phyloP scores from a whole-genome alignment of 1,140 invertebrate genomes.

The Drosophila murphyi region DNA sequence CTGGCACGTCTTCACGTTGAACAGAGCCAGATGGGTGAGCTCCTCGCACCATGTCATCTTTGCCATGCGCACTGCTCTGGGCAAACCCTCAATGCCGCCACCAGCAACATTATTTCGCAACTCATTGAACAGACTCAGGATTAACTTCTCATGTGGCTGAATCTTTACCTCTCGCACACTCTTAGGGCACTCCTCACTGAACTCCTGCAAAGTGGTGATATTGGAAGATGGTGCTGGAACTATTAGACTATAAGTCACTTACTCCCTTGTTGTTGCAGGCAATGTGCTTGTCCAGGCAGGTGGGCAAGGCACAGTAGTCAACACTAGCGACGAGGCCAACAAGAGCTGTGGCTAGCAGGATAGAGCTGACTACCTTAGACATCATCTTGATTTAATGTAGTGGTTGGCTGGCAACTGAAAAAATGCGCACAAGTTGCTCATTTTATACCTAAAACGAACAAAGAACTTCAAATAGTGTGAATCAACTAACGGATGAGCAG shows the following conservation, averaged over 20 bases:
- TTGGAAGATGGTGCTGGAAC: too few species aligned
- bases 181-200: slow-evolving; percentile 57
- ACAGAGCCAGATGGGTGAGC: slow-evolving; percentile 49
- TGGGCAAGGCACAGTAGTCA: slow-evolving; percentile 70
- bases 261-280: slow-evolving; percentile 74
- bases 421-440: neutral
- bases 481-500: neutral
- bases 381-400: neutral
- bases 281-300: slow-evolving; percentile 70
- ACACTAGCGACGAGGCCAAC: neutral
- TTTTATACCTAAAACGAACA: slow-evolving; percentile 8
- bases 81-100: slow-evolving; percentile 47
- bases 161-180: slow-evolving; percentile 53
- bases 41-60: slow-evolving; percentile 76
- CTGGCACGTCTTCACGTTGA: slow-evolving; percentile 62
- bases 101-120: slow-evolving; percentile 67
- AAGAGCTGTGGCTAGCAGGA: slow-evolving; percentile 11
- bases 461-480: neutral
- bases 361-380: neutral
- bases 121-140: slow-evolving; percentile 60
- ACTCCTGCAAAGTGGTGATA: slow-evolving; percentile 33
- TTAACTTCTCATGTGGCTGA: slow-evolving; percentile 53
- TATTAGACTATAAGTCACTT: slow-evolving; percentile 12
- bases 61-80: slow-evolving; percentile 64
- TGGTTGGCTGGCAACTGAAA: slow-evolving; percentile 20